A percentile compares a stretch with the other conserved stretches of the same genome.
These are phyloP conservation scores for Sphaerodactylus townsendi DNA, from an alignment of 2,113 vertebrate species.

Conservation along the genomic window DNA sequence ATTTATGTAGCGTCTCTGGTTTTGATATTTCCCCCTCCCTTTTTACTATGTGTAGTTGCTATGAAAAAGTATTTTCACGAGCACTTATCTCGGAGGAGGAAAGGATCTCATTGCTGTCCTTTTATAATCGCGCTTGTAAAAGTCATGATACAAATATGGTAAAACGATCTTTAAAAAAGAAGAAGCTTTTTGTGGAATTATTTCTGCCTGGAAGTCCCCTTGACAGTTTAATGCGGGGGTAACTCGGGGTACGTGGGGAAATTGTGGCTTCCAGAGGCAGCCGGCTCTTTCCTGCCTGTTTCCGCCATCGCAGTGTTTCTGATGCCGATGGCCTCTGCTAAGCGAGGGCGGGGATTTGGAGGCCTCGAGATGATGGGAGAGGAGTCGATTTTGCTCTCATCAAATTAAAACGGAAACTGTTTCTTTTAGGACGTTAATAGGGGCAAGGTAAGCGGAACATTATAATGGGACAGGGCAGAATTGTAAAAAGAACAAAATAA, in stretches of 20 bases:
- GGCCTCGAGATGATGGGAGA: conserved; percentile 59
- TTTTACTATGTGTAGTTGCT: conserved; percentile 31
- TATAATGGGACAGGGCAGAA: neutral
- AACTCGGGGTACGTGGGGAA: neutral
- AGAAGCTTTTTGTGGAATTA: neutral
- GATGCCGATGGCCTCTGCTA: conserved; percentile 46
- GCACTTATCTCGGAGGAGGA: neutral
- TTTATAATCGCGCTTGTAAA: neutral
- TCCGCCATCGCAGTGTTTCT: conserved; percentile 28
- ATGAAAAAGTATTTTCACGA: conserved; percentile 29
- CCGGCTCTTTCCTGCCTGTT: neutral
- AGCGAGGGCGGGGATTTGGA: conserved; percentile 74
- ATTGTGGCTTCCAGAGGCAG: neutral
- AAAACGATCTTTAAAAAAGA: neutral
- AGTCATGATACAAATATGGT: neutral
- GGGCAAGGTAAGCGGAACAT: neutral
- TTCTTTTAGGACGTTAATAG: neutral
- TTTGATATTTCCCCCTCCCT: conserved; percentile 22
- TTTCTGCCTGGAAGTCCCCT: neutral
- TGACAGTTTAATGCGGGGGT: neutral
- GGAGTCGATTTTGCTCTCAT: neutral
- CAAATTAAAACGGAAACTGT: neutral
- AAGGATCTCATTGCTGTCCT: neutral
- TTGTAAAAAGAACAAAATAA: neutral
- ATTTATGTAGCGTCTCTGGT: conserved; percentile 21